phyloP scores from a whole-genome alignment of 2,113 vertebrate genomes.

The Siniperca knerii region DNA sequence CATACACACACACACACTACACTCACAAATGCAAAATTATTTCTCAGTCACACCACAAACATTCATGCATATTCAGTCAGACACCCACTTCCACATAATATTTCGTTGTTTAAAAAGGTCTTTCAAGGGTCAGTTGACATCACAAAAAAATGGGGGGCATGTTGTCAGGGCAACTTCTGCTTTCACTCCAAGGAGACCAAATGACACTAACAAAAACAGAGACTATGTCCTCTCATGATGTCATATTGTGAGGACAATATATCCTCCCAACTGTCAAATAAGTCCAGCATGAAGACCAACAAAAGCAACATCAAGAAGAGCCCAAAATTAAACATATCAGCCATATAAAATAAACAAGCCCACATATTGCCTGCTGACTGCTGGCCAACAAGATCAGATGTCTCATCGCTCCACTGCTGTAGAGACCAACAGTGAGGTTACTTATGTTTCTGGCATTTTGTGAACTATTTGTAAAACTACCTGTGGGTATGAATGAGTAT shows the following conservation, averaged over 20 bases:
- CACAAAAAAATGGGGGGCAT: slow-evolving; percentile 32
- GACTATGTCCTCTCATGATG: slow-evolving; percentile 65
- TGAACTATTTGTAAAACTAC: background rate
- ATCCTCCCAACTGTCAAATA: slow-evolving; percentile 71
- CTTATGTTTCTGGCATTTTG: background rate
- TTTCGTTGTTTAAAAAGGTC: slow-evolving; percentile 47
- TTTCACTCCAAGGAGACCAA: slow-evolving; percentile 67
- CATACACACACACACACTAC: slow-evolving; percentile 8
- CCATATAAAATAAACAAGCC: slow-evolving; percentile 40
- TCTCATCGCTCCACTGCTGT: background rate
- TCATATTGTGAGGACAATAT: slow-evolving; percentile 51
- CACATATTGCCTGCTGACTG: slow-evolving; percentile 9
- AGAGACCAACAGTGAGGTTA: slow-evolving; percentile 13
- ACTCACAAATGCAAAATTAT: slow-evolving; percentile 11
- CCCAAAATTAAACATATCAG: slow-evolving; percentile 55
- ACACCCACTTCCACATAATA: slow-evolving; percentile 3
- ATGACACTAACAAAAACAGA: slow-evolving; percentile 73
- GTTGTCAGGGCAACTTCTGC: slow-evolving; percentile 56
- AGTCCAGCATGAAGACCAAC: slow-evolving; percentile 62
- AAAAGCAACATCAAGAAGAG: slow-evolving; percentile 47
- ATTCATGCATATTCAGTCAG: slow-evolving; percentile 3
- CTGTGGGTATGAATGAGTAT: background rate
- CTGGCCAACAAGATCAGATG: background rate
- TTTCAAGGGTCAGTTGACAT: slow-evolving; percentile 48
- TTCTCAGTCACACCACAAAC: slow-evolving; percentile 25